Percentiles rank a stretch among this genome's conserved stretches.
Conservation (phyloP, 2,797 vertebrate species). For the Eulemur rubriventer region DNA sequence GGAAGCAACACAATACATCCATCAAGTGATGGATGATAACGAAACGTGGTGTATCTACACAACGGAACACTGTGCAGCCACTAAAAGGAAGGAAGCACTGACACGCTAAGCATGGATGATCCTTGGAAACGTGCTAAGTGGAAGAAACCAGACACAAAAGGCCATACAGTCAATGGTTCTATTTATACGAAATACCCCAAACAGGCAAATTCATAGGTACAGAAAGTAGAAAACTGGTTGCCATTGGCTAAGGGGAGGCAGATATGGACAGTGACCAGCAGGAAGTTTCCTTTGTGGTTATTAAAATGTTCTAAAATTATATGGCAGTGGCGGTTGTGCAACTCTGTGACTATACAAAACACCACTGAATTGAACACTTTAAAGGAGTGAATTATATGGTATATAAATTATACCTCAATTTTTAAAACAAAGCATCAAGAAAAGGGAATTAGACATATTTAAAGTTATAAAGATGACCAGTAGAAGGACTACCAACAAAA, state of each 20-base stretch:
- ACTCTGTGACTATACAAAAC: background rate
- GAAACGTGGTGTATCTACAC: background rate
- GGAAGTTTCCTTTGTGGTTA: background rate
- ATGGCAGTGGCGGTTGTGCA: background rate
- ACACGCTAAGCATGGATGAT: too few relatives aligned
- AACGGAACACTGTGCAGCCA: too few relatives aligned
- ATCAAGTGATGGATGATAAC: background rate
- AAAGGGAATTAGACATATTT: background rate
- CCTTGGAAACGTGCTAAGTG: background rate
- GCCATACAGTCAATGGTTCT: too few relatives aligned
- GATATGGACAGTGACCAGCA: background rate
- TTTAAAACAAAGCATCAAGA: background rate
- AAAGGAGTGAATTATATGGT: background rate
- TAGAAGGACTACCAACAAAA: background rate
- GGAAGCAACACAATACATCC: background rate
- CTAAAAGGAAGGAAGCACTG: background rate
- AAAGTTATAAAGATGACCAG: background rate
- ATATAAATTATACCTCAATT: background rate
- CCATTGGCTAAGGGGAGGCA: background rate
- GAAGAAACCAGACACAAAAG: background rate
- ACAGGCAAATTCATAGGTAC: background rate
- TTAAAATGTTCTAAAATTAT: background rate
- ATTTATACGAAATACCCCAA: background rate
- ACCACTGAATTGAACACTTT: background rate
- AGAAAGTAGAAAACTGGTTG: background rate